Evolutionary conservation across 2,113 vertebrate genomes (phyloP).

Genomic region (Tilapia sparmanii): DNA sequence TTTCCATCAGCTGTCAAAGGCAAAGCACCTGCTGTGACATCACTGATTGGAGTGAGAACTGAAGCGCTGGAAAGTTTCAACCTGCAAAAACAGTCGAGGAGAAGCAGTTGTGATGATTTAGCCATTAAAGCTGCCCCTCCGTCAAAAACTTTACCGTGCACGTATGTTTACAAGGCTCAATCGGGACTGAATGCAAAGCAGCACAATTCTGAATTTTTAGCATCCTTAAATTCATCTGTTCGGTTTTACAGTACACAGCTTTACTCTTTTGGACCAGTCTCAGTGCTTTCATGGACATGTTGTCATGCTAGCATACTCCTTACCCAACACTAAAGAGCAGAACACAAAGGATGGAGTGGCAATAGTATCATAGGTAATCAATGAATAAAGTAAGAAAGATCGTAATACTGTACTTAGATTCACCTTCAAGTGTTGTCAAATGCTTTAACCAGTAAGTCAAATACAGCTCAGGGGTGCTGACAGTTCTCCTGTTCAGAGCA

Average conservation of each 20-base stretch:
- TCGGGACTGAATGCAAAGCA: not conserved
- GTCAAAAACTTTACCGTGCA: not conserved
- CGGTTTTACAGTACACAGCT: not conserved
- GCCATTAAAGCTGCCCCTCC: not conserved
- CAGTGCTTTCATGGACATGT: not conserved
- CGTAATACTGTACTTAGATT: not conserved
- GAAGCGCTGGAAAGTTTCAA: not conserved
- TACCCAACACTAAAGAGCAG: not conserved
- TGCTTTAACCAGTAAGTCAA: not conserved
- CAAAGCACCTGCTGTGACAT: slow-evolving; percentile 35
- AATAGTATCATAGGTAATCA: not conserved
- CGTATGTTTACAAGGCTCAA: not conserved
- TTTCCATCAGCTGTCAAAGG: slow-evolving; percentile 28
- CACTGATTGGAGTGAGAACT: slow-evolving; percentile 36
- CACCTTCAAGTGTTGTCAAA: not conserved
- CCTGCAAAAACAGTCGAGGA: not conserved
- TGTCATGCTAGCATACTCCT: too few relatives aligned
- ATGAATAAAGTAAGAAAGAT: not conserved
- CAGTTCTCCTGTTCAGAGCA: not conserved
- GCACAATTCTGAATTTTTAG: not conserved
- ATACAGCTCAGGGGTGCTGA: not conserved
- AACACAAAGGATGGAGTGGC: not conserved
- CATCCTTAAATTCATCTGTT: not conserved
- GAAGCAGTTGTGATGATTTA: not conserved
- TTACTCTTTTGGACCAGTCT: not conserved